Evolutionary conservation across 1,140 invertebrate species (phyloP), one percentile per base, ranked within the genome.

Genomic region (Cydia fagiglandana): DNA sequence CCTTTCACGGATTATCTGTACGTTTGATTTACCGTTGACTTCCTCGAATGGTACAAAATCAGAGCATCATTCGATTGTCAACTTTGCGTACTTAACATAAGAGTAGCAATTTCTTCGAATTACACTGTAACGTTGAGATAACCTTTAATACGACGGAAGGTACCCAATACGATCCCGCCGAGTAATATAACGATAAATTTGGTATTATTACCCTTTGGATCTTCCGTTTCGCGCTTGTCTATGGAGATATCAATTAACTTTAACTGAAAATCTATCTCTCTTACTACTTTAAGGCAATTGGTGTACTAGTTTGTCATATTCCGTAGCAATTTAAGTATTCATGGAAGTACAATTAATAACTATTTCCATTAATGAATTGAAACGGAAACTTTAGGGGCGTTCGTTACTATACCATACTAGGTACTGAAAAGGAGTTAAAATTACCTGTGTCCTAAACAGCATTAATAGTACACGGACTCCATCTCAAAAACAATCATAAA

Each of bases 11-110:
- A 83, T 87, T 83, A 82, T 80, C 81, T 80, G 81, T 83, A 85
- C 84, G 81, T 90, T 89, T 89, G 87, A 90, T 91, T 91, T 90
- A 88, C 86, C 88, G 88, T 88, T 83, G 81, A 89, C 87, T 90
- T 89, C 87, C 87, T 38, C 64, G 28, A 68, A 38, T 68, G 13
- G 28, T 2, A 13, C 30, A 68, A 34, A 68, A 12, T 61, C 17
- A 61, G 10, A 7, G n/a, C 9, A 61, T 61, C 9, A 10, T 61
- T 61, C 56, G 2, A 61, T 61, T 61, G 17, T 24, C 56, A 61
- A 61, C 56, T 61, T 24, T 61, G n/a, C 9, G 20, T 12, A 24
- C 17, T 61, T 24, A 24, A 20, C 6, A 2, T 12, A 9, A 61
- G 9, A 61, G 20, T 61, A 10, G 56, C 3, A 24, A 1, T 61